Percentiles rank a stretch among this genome's conserved stretches.
These are phyloP conservation scores for Hyposoter didymator DNA, from an alignment of 2,888 invertebrate species.

Conservation along the genomic window DNA sequence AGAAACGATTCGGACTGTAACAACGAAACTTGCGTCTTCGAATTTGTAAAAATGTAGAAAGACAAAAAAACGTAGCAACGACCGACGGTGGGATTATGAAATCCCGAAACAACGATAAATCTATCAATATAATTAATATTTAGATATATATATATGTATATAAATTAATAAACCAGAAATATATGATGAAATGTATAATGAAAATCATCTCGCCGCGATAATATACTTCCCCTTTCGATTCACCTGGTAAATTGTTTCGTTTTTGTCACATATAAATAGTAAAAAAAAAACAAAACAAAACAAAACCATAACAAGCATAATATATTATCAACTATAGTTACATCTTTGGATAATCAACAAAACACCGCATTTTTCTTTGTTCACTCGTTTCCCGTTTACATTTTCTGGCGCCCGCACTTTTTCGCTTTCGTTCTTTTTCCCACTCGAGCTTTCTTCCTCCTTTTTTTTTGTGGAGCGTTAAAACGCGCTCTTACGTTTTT, in stretches of 20 bases:
- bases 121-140: constrained; percentile 71
- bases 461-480: constrained; percentile 47
- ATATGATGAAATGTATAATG: constrained; percentile 74
- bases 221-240: background rate
- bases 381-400: constrained; percentile 14
- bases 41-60: constrained; percentile 15
- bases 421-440: constrained; percentile 26
- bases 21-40: background rate
- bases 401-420: constrained; percentile 42
- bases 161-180: constrained; percentile 75
- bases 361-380: constrained; percentile 59
- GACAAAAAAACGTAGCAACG: constrained; percentile 42
- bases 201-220: constrained; percentile 45
- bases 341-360: constrained; percentile 81
- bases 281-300: constrained; percentile 31
- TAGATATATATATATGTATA: constrained; percentile 76
- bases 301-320: constrained; percentile 68
- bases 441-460: constrained; percentile 49
- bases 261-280: constrained; percentile 62
- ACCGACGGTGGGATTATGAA: constrained; percentile 40
- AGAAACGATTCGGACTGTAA: constrained; percentile 36
- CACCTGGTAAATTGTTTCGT: constrained; percentile 29
- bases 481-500: constrained; percentile 44
- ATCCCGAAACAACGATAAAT: constrained; percentile 70
- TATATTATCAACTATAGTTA: constrained; percentile 75